Base-by-base conservation (phyloP, 1,140 invertebrate species). In the Trachelipus rathkii region DNA sequence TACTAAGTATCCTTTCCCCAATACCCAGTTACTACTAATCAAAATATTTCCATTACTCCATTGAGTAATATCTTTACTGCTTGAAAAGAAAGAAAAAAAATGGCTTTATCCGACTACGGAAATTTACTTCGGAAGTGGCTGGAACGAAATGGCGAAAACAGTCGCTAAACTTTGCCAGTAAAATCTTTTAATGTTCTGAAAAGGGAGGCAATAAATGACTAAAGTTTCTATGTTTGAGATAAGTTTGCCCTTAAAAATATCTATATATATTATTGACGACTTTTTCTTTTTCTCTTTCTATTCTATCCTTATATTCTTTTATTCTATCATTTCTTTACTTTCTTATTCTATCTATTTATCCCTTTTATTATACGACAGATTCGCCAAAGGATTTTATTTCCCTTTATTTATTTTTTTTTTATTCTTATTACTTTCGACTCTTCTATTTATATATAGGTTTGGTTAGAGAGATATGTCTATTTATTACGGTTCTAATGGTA, bases 181-280 rank as follows among this genome's bases (percentile, higher is more conserved):
- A 60, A 60, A 19, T 60, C 50, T 60, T 60, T 60, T 60, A 60
- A 60, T 60, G 50, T 60, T 19, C 50, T 60, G 50, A 60, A 60
- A 60, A 60, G 50, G 50, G 50, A 60, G 50, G 50, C 50, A 60
- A 60, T 60, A 60, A 60, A 60, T 60, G 50, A 60, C 50, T 60
- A 60, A 60, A 60, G 50, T 60, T 60, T 60, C 50, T 60, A 60
- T 60, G 50, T 60, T 19, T 19, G 50, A 60, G 50, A 60, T 60
- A 60, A 60, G 50, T 60, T 60, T 60, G 50, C 11, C 50, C 50
- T 60, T 60, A 60, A 60, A 60, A 60, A 60, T 33, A 60, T 60
- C 11, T 60, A 13, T 60, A 60, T 60, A 60, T 60, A 60, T 60
- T 60, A 60, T 60, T 60, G 50, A 60, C 19, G 50, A 19, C 50